Evolutionary conservation across 2,113 vertebrate species (phyloP).

Genomic region (Cairina moschata): DNA sequence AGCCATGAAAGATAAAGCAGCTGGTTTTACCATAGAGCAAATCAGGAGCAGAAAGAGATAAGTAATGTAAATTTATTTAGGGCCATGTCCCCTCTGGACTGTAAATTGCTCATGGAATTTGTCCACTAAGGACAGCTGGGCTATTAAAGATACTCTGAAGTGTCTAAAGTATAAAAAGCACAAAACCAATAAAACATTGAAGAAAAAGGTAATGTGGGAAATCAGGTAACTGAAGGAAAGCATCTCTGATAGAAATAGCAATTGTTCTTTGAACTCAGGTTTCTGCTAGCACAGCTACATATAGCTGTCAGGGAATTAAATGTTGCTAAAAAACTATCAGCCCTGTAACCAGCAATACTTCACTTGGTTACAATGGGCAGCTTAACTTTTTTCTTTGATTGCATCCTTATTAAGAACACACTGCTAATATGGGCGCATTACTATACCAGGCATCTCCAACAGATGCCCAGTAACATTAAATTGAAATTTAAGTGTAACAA

Average conservation of each 20-base stretch:
- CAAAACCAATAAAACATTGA: fast-evolving
- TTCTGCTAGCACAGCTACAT: neutral
- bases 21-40: neutral
- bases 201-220: fast-evolving
- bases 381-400: fast-evolving
- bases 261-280: fast-evolving
- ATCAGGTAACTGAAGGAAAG: neutral
- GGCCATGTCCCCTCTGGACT: fast-evolving
- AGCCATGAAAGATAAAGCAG: neutral
- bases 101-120: fast-evolving
- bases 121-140: fast-evolving
- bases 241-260: neutral
- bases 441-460: neutral
- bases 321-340: fast-evolving
- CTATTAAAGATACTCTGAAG: fast-evolving
- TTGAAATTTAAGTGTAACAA: no score
- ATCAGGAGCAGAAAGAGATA: neutral
- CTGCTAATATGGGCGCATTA: neutral
- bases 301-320: neutral
- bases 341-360: neutral
- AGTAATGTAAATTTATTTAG: fast-evolving
- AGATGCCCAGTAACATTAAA: fast-evolving
- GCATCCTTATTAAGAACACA: fast-evolving
- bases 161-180: neutral
- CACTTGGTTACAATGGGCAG: fast-evolving